Evolutionary conservation across 2,113 vertebrate species (phyloP).

Genomic region (Ceyx margarethae): DNA sequence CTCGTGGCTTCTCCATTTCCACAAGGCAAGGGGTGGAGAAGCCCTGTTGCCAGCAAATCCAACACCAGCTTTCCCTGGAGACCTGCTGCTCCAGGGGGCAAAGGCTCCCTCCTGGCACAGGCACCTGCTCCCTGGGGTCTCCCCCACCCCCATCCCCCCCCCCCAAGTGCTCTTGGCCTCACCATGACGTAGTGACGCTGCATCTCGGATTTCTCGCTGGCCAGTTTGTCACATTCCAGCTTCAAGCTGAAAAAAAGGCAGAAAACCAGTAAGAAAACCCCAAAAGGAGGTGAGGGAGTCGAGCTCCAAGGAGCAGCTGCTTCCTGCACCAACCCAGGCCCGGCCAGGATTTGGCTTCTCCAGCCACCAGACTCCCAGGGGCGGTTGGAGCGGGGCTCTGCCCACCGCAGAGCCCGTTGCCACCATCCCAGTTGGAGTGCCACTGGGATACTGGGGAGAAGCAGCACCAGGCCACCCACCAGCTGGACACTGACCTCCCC

Average conservation of each 20-base stretch:
- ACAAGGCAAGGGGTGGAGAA: neutral
- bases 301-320: neutral
- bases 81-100: rapidly evolving
- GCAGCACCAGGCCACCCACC: neutral
- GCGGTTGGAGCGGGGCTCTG: neutral
- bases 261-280: neutral
- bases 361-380: neutral
- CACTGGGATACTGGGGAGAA: neutral
- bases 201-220: slow-evolving; percentile 98
- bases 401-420: neutral
- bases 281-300: neutral
- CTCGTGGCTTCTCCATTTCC: neutral
- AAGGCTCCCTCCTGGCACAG: neutral
- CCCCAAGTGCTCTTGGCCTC: neutral
- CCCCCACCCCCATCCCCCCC: neutral
- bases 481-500: neutral
- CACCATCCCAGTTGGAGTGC: neutral
- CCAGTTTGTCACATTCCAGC: slow-evolving; percentile 96
- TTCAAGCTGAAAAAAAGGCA: slow-evolving; percentile 83
- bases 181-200: slow-evolving; percentile 99
- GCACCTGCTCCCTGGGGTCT: neutral
- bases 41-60: neutral
- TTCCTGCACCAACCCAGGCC: neutral
- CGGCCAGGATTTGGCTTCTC: neutral
- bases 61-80: neutral